These are phyloP conservation scores for Nannoperca obscura DNA, from an alignment of 2,797 vertebrate species.

Conservation along the genomic window DNA sequence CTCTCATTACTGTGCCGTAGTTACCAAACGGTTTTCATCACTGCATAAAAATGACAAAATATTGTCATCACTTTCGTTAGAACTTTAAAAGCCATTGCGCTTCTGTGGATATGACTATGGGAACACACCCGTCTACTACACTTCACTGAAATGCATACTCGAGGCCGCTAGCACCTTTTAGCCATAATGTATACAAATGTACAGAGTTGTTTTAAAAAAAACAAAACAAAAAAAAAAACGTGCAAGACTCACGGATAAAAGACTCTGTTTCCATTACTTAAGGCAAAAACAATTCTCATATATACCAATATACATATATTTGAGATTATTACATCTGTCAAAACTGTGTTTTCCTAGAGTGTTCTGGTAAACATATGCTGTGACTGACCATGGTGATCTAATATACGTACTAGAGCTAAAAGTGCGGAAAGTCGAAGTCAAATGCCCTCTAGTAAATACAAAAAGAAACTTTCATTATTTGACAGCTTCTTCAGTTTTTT, in stretches of 20 bases:
- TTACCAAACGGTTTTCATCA: neutral
- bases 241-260: slow-evolving; percentile 85
- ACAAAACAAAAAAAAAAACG: slow-evolving; percentile 69
- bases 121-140: slow-evolving; percentile 77
- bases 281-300: slow-evolving; percentile 86
- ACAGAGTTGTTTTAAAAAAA: slow-evolving; percentile 63
- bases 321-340: slow-evolving; percentile 80
- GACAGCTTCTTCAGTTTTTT: slow-evolving; percentile 49
- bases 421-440: slow-evolving; percentile 77
- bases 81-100: slow-evolving; percentile 43
- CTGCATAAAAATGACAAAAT: slow-evolving; percentile 18
- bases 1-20: slow-evolving; percentile 22
- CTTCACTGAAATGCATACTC: slow-evolving; percentile 78
- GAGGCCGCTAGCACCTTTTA: slow-evolving; percentile 86
- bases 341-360: slow-evolving; percentile 73
- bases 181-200: slow-evolving; percentile 80
- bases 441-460: slow-evolving; percentile 70
- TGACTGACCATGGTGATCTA: slow-evolving; percentile 62
- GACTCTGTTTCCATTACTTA: slow-evolving; percentile 87
- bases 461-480: slow-evolving; percentile 48
- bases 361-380: slow-evolving; percentile 74
- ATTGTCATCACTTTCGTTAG: neutral
- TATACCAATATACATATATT: slow-evolving; percentile 86
- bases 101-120: slow-evolving; percentile 55
- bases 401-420: slow-evolving; percentile 73